Percentiles rank a stretch among this genome's conserved stretches.
phyloP scores from a whole-genome alignment of 2,113 vertebrate species.

The Oreochromis niloticus region DNA sequence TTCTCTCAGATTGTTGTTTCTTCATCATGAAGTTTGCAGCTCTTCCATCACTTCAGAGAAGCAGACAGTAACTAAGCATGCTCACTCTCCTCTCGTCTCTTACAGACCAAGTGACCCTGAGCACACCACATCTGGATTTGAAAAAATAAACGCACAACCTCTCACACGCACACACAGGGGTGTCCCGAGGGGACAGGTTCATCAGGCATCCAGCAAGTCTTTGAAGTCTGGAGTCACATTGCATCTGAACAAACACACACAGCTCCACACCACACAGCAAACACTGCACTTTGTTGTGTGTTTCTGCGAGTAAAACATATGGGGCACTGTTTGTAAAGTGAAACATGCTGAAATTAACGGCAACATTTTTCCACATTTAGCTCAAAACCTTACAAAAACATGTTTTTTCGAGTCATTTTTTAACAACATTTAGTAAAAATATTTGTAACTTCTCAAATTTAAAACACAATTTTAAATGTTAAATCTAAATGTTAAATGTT shows the following conservation, averaged over 20 bases:
- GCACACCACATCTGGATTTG: background rate
- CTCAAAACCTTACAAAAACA: too few species aligned
- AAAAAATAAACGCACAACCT: background rate
- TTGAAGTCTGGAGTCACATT: background rate
- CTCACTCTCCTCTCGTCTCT: background rate
- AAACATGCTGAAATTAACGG: too few species aligned
- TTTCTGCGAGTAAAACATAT: background rate
- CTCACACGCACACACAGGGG: background rate
- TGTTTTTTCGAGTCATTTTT: too few species aligned
- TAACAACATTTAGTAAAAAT: too few species aligned
- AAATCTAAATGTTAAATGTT: too few species aligned
- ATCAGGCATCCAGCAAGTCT: background rate
- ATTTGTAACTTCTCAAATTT: too few species aligned
- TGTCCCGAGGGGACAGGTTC: background rate
- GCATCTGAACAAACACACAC: background rate
- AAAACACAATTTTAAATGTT: too few species aligned
- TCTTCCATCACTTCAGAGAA: background rate
- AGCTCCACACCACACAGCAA: background rate
- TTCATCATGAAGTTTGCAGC: background rate
- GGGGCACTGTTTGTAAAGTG: too few species aligned
- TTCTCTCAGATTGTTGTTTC: background rate
- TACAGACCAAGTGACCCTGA: background rate
- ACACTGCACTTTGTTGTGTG: background rate
- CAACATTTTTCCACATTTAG: too few species aligned
- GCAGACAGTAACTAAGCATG: background rate